A percentile compares a stretch with the other conserved stretches of the same genome.
These are phyloP conservation scores for Galbula dea DNA, from an alignment of 2,113 vertebrate species.

Conservation along the genomic window DNA sequence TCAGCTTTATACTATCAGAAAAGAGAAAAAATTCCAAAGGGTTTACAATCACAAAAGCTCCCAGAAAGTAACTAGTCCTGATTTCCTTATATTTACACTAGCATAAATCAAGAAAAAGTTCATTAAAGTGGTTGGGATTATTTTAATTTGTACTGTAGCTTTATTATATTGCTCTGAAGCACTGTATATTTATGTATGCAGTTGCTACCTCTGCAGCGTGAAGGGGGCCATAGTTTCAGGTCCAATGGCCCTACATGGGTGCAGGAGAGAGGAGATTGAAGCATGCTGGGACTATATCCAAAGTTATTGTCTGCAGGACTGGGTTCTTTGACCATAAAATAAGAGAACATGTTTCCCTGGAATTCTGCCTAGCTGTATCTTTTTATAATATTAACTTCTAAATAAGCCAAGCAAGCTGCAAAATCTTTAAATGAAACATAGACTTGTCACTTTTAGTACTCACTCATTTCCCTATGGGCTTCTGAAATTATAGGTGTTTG, in stretches of 20 bases:
- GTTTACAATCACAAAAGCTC: background rate
- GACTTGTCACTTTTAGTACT: background rate
- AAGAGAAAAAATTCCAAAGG: background rate
- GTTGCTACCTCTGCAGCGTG: background rate
- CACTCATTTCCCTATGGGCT: background rate
- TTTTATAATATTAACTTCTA: background rate
- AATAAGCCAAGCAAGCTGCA: background rate
- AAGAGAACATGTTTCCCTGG: conserved; percentile 2
- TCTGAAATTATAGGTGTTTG: background rate
- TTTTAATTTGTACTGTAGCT: background rate
- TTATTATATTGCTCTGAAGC: background rate
- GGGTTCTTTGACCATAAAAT: background rate
- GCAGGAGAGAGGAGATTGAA: background rate
- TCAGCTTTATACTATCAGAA: background rate
- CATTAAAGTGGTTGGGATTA: background rate
- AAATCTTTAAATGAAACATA: conserved; percentile 1
- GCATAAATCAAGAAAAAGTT: background rate
- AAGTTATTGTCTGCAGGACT: background rate
- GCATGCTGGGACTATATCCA: background rate
- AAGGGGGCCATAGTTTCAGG: background rate
- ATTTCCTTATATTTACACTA: background rate
- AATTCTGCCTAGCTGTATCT: background rate
- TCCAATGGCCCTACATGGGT: background rate
- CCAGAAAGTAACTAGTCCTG: background rate
- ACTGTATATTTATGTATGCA: background rate